A percentile compares a stretch with the other conserved stretches of the same genome.
Evolutionary conservation across 2,888 invertebrate genomes (phyloP).

Genomic region (Xylota sylvarum): DNA sequence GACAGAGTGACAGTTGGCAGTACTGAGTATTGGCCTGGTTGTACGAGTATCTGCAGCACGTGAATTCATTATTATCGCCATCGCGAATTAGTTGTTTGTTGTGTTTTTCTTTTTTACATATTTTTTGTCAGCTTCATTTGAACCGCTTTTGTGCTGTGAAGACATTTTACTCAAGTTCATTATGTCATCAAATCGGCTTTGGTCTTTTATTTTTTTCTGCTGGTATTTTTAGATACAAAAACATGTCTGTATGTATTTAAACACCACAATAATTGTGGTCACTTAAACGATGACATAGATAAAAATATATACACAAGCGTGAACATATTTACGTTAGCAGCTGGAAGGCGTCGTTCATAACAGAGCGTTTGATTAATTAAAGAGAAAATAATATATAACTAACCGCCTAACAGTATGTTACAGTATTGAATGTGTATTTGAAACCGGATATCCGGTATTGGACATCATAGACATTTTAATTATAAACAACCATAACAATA

Average conservation of each 20-base stretch:
- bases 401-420: conserved; percentile 27
- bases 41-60: conserved; percentile 26
- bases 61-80: conserved; percentile 6
- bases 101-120: conserved; percentile 2
- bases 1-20: not conserved
- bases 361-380: not conserved
- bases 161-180: conserved; percentile 40
- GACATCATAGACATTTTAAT: not conserved
- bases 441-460: conserved; percentile 21
- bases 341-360: conserved; percentile 9
- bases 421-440: conserved; percentile 6
- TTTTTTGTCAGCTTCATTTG: conserved; percentile 28
- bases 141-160: conserved; percentile 38
- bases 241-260: not conserved
- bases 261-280: conserved; percentile 13
- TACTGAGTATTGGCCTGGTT: conserved; percentile 6
- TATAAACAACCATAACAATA: not conserved
- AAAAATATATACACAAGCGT: conserved; percentile 5
- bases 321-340: conserved; percentile 6
- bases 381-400: not conserved
- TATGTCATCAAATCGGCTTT: conserved; percentile 53
- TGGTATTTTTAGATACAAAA: conserved; percentile 16
- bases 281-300: conserved; percentile 42
- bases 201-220: conserved; percentile 1
- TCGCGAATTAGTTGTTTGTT: not conserved